phyloP scores from a whole-genome alignment of 2,113 vertebrate genomes.

The Sinocyclocheilus anshuiensis region DNA sequence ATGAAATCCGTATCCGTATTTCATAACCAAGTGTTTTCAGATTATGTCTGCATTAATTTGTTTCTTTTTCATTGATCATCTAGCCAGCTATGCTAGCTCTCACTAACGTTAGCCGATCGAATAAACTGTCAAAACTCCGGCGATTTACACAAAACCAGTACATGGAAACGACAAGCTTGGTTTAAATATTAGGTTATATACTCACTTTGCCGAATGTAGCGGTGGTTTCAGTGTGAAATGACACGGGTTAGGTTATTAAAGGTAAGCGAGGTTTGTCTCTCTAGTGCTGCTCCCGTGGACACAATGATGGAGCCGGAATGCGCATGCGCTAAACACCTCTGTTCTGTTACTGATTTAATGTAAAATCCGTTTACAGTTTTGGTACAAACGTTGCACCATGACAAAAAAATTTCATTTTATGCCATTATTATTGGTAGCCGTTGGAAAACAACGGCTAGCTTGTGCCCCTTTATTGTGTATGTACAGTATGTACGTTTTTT shows the following conservation, averaged over 20 bases:
- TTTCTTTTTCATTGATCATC: slow-evolving; percentile 39
- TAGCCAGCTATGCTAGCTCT: slow-evolving; percentile 42
- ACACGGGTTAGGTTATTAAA: slow-evolving; percentile 1
- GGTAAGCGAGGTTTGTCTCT: slow-evolving; percentile 25
- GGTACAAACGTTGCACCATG: background rate
- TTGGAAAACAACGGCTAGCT: no score
- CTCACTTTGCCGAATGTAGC: slow-evolving; percentile 29
- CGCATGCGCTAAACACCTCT: slow-evolving; percentile 47
- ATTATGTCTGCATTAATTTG: background rate
- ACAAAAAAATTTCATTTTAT: no score
- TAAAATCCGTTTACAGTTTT: background rate
- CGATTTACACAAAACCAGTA: background rate
- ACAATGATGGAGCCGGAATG: slow-evolving; percentile 47
- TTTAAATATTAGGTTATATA: background rate
- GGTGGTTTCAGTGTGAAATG: slow-evolving; percentile 4
- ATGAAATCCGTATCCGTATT: background rate
- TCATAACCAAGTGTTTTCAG: background rate
- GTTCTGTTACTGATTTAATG: background rate
- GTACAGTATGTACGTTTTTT: no score
- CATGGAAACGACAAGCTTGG: background rate
- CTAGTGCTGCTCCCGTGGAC: slow-evolving; percentile 31
- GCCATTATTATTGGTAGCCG: background rate
- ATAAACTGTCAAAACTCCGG: slow-evolving; percentile 18
- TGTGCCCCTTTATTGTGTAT: background rate
- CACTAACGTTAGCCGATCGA: slow-evolving; percentile 36